Percentiles rank a stretch among this genome's conserved stretches.
Evolutionary conservation across 2,797 vertebrate species (phyloP).

Genomic region (Melanotaenia boesemani): DNA sequence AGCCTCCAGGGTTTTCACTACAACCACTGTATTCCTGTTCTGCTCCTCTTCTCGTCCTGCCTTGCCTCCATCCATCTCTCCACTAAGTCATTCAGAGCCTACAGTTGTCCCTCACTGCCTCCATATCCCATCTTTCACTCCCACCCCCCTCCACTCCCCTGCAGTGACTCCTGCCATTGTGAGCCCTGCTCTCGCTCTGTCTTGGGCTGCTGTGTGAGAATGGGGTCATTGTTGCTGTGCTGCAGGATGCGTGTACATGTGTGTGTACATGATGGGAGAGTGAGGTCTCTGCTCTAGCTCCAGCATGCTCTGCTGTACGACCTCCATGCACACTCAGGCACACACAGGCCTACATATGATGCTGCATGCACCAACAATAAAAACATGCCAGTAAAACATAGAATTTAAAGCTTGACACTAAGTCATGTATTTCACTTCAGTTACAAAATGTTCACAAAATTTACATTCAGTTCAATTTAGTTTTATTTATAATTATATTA

Average conservation of each 20-base stretch:
- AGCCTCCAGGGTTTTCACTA: conserved; percentile 71
- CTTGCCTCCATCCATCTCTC: conserved; percentile 60
- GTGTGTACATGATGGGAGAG: conserved; percentile 34
- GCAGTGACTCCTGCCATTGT: conserved; percentile 81
- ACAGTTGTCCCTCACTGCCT: conserved; percentile 51
- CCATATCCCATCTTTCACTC: conserved; percentile 51
- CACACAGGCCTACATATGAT: conserved; percentile 23
- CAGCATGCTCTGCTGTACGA: conserved; percentile 50
- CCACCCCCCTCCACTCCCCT: conserved; percentile 26
- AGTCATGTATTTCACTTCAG: not conserved
- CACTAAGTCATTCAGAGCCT: conserved; percentile 61
- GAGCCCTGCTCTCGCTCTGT: conserved; percentile 71
- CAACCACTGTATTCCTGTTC: conserved; percentile 57
- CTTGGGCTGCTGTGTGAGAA: conserved; percentile 80
- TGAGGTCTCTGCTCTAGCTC: conserved; percentile 47
- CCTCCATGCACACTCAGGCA: conserved; percentile 47
- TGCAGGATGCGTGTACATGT: conserved; percentile 47
- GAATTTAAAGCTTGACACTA: conserved; percentile 4
- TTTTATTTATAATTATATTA: not conserved
- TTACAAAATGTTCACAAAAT: not conserved
- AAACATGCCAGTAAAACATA: conserved; percentile 14
- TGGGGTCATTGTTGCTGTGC: conserved; percentile 83
- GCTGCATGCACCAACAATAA: conserved; percentile 3
- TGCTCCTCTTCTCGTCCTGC: conserved; percentile 52
- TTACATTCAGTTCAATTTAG: not conserved